Evolutionary conservation across 2,888 invertebrate species (phyloP).

Genomic region (Pachydiplax longipennis): DNA sequence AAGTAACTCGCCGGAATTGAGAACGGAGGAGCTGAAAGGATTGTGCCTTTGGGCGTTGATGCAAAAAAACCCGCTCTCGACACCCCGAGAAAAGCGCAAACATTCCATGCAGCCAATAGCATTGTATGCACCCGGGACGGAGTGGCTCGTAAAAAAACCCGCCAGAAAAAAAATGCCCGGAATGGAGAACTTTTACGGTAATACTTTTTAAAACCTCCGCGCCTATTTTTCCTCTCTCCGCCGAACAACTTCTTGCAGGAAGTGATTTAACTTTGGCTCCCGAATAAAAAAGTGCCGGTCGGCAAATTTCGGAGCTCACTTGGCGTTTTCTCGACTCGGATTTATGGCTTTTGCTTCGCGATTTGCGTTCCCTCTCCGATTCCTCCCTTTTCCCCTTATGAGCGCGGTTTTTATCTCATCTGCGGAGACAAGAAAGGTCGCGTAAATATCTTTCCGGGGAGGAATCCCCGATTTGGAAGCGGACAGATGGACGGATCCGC

Average conservation of each 20-base stretch:
- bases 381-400: no score
- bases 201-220: neutral
- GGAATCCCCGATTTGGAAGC: no score
- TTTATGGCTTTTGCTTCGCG: neutral
- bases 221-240: no score
- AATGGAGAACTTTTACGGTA: neutral
- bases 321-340: neutral
- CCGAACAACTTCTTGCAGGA: neutral
- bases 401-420: no score
- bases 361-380: neutral
- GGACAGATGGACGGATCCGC: neutral
- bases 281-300: neutral
- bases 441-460: no score
- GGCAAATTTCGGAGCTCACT: neutral
- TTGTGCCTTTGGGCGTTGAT: neutral
- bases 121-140: neutral
- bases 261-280: neutral
- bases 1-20: neutral
- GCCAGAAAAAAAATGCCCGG: neutral
- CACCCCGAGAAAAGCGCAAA: neutral
- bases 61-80: neutral
- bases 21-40: conserved; percentile 23
- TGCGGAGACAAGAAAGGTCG: no score
- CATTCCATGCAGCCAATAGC: neutral
- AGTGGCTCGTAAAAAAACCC: neutral